phyloP scores from a whole-genome alignment of 2,888 invertebrate species.

The Onthophagus sagittarius region DNA sequence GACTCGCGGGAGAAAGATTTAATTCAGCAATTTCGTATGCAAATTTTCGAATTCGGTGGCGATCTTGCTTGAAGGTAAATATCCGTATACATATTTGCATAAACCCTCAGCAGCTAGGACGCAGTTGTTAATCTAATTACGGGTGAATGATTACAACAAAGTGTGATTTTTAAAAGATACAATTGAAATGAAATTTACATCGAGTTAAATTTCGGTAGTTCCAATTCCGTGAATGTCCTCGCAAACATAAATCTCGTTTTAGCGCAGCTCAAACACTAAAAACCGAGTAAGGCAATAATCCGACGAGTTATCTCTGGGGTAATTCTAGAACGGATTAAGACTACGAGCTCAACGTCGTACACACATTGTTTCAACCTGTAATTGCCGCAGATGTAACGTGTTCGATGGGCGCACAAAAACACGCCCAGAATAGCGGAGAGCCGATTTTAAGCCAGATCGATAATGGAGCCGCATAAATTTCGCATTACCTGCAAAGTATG shows the following conservation, averaged over 20 bases:
- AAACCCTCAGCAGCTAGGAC: conserved; percentile 4
- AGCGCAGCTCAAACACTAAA: conserved; percentile 4
- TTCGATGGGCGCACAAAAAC: not conserved
- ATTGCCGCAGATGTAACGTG: conserved; percentile 3
- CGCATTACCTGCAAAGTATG: conserved; percentile 12
- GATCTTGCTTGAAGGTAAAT: conserved; percentile 4
- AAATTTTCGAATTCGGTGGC: conserved; percentile 4
- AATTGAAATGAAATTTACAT: not conserved
- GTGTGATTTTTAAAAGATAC: too few species aligned
- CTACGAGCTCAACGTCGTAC: not conserved
- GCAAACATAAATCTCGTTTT: not conserved
- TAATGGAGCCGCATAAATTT: conserved; percentile 7
- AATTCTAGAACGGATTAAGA: conserved; percentile 11
- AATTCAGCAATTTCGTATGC: conserved; percentile 11
- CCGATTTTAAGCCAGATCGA: conserved; percentile 6
- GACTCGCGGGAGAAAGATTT: conserved; percentile 9
- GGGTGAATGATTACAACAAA: not conserved
- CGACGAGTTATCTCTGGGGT: conserved; percentile 17
- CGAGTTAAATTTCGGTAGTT: not conserved
- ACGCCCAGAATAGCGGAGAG: not conserved
- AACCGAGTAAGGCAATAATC: conserved; percentile 21
- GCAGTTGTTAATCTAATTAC: conserved; percentile 2
- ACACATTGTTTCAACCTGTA: conserved; percentile 1
- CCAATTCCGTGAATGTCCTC: not conserved
- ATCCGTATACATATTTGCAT: conserved; percentile 12